Base-by-base conservation (phyloP, 2,113 vertebrate genomes). In the Isurus oxyrinchus region DNA sequence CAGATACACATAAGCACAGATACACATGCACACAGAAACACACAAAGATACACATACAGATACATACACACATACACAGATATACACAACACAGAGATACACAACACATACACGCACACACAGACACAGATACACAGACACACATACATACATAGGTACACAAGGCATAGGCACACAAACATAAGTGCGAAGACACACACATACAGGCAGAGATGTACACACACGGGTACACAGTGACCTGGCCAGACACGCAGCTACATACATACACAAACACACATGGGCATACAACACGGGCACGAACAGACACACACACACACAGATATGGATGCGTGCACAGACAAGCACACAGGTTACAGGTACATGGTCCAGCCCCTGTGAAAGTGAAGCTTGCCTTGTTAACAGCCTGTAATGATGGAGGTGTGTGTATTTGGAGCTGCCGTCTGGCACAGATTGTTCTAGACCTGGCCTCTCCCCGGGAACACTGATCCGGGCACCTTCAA, bases 401-500 rank as follows among this genome's bases (percentile, higher is more conserved):
- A 97, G 98, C 98, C 98, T 98, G 98, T 98, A 97, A 98, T 98
- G 98, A 99, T 99, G 98, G 98, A 99, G 98, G 98, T 98, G 97
- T 98, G 72, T 31, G 31, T 76, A 0, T 98, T 53, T 98, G 98
- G 98, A 98, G 98, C 98, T 98, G 98, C 97, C 97, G 98, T 98
- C 98, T 98, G 98, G 97, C 96, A 97, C 98, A 98, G 98, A 98
- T 98, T 98, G 98, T 98, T 98, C 98, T 98, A 98, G 98, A 98
- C 98, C 98, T 98, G 97, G 98, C 98, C 98, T 98, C 98, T 97
- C 97, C 69, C 72, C 97, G 98, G 98, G 98, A 99, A 98, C 98
- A 99, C 98, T 99, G 98, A 99, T 98, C 98, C 98, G 97, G 98
- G 97, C 98, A 98, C 98, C 98, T 98, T 98, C 99, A 99, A 99